Evolutionary conservation across 1,140 invertebrate species (phyloP), one percentile per base, ranked within the genome.

Genomic region (Mesaphorura yosii): DNA sequence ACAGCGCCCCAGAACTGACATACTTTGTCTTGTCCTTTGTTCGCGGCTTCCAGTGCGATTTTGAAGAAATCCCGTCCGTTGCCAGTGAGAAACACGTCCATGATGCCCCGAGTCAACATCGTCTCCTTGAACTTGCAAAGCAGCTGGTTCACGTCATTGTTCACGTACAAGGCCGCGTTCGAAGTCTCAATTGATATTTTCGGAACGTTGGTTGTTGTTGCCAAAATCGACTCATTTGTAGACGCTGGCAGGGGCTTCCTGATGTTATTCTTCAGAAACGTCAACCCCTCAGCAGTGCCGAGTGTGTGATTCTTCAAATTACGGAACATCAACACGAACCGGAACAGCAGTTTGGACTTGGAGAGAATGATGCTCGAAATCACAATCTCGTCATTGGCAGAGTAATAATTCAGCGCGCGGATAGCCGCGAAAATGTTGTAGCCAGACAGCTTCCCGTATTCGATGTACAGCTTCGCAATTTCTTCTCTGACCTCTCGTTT

Each of bases 1-100:
- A 63, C 29, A 17, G 48, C 47, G 5, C 51, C 48, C 57, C 57
- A 63, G 55, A 60, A 63, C 55, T 63, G 58, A 31, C 48, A 56
- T 37, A 27, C n/a, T 4, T 20, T n/a, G 39, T 60, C 58, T 15
- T 42, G 27, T 14, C 6, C 34, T 19, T 48, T 48, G 7, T 55
- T 5, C 5, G 28, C 55, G 27, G 52, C 55, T 26, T 56, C 42
- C 3, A 63, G 26, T 1, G 54, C 51, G 15, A 45, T 48, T 48
- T 57, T 59, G 22, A 63, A 58, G 39, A 50, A 52, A 40, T 51
- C 47, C 20, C 28, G 28, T 47, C 55, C 55, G 7, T 46, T 39
- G 14, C 59, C 59, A 44, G 25, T 48, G 37, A 54, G 22, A 50
- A 58, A 57, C 4, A 61, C n/a, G 17, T 57, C 37, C 2, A 26